Conservation (phyloP, 2,113 vertebrate species). For the Chaetops frenatus region DNA sequence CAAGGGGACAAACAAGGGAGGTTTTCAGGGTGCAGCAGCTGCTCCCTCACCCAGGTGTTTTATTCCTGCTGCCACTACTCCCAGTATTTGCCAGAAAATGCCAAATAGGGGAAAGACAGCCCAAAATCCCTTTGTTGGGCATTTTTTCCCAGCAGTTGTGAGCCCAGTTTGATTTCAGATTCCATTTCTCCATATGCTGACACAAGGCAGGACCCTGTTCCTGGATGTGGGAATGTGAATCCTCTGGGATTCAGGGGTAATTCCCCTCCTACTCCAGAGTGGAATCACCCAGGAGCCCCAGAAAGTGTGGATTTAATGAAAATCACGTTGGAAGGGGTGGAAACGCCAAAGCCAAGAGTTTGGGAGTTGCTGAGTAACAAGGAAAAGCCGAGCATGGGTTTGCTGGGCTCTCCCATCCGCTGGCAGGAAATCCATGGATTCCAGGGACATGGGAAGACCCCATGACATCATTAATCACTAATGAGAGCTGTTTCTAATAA, state of each 20-base stretch:
- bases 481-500: neutral
- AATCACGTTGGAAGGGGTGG: accelerated
- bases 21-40: neutral
- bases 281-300: neutral
- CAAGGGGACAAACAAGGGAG: accelerated
- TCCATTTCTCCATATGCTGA: accelerated
- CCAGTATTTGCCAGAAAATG: neutral
- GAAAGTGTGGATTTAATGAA: neutral
- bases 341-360: neutral
- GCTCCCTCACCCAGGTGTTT: neutral
- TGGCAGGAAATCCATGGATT: neutral
- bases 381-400: accelerated
- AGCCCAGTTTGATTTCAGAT: neutral
- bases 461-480: neutral
- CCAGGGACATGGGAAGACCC: neutral
- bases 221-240: neutral
- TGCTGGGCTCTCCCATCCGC: neutral
- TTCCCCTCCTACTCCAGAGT: neutral
- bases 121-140: accelerated
- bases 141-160: neutral
- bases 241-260: neutral
- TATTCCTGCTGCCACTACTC: neutral
- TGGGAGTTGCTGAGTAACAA: neutral
- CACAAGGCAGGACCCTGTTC: accelerated
- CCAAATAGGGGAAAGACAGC: neutral